Evolutionary conservation across 2,797 vertebrate species (phyloP).

Genomic region (Prunella strophiata): DNA sequence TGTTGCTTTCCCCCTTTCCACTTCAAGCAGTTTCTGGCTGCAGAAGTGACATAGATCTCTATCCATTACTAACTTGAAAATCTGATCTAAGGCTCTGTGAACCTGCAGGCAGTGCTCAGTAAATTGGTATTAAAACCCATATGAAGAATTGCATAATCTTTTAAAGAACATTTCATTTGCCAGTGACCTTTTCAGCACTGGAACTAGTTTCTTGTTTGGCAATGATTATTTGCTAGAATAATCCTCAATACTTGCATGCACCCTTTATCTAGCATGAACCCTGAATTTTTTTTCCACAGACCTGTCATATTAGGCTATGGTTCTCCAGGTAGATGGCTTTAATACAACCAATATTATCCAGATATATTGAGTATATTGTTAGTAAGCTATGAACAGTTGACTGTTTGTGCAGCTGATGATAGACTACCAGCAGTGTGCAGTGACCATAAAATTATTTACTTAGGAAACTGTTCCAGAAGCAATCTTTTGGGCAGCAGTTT

Average conservation of each 20-base stretch:
- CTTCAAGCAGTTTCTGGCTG: conserved; percentile 24
- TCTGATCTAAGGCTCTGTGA: conserved; percentile 44
- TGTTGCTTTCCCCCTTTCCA: neutral
- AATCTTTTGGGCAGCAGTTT: neutral
- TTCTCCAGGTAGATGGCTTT: neutral
- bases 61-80: conserved; percentile 49
- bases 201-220: conserved; percentile 41
- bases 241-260: neutral
- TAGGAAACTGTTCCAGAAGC: neutral
- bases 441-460: neutral
- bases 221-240: conserved; percentile 58
- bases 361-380: neutral
- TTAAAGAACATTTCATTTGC: conserved; percentile 64
- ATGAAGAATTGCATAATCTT: conserved; percentile 55
- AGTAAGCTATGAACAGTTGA: neutral
- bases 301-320: neutral
- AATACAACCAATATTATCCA: neutral
- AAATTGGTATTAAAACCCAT: conserved; percentile 68
- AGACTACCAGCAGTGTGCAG: neutral
- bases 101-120: conserved; percentile 57
- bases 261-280: neutral
- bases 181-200: conserved; percentile 64
- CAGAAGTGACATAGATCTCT: conserved; percentile 44
- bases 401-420: neutral
- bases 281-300: neutral